Conservation (phyloP, 30 jellyfish, hydroid and myxozoan genomes). For the Aurelia sp. region DNA sequence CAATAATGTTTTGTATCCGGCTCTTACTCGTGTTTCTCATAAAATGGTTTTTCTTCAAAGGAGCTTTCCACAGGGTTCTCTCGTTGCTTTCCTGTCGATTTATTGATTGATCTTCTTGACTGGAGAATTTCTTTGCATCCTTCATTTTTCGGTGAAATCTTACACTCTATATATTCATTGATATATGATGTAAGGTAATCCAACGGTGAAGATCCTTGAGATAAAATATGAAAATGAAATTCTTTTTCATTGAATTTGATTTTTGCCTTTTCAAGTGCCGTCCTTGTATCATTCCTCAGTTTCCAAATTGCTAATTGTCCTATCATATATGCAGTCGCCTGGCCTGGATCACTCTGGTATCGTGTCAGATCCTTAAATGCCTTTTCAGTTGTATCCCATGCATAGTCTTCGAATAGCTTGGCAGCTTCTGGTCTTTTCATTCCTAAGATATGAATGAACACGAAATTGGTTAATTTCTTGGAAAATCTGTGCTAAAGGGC, state of each 20-base stretch:
- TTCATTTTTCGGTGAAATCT: constrained; percentile 47
- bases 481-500: too few relatives aligned
- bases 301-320: constrained; percentile 97
- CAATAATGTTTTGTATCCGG: background rate
- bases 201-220: constrained; percentile 98
- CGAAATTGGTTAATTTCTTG: too few relatives aligned
- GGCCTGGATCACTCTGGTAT: constrained; percentile 97
- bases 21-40: constrained; percentile 40
- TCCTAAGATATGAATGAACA: constrained; percentile 23
- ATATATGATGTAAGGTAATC: constrained; percentile 75
- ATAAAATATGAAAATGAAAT: constrained; percentile 83
- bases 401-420: constrained; percentile 77
- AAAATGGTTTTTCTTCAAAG: constrained; percentile 55
- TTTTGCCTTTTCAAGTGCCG: constrained; percentile 55
- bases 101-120: constrained; percentile 38
- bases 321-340: constrained; percentile 98
- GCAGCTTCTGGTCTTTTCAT: constrained; percentile 84
- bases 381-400: constrained; percentile 95
- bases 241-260: constrained; percentile 81
- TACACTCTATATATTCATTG: constrained; percentile 79
- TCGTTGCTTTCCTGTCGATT: constrained; percentile 1
- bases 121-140: constrained; percentile 80
- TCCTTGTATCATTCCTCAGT: constrained; percentile 82
- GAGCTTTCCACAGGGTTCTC: background rate
- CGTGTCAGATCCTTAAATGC: constrained; percentile 90